Base-by-base conservation (phyloP, 2,888 invertebrate species). In the Eristalinus aeneus region DNA sequence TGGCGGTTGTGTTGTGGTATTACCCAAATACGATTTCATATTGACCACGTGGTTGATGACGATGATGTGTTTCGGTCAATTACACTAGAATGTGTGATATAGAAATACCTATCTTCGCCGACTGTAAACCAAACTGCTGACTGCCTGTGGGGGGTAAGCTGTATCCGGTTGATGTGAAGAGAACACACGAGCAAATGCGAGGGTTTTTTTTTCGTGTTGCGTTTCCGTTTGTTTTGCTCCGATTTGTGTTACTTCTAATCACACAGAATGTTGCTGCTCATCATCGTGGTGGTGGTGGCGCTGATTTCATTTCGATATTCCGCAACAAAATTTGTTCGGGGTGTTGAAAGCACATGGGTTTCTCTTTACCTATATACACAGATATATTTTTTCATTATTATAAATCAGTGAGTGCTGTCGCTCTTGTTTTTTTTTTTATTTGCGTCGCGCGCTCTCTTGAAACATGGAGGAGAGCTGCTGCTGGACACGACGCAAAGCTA, bases 1-100 rank as follows among this genome's bases (percentile, higher is more conserved):
- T 16, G 46, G 16, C 8, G 46, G 16, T 46, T 46, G 46, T 39
- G 39, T 46, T 68, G 68, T 61, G 53, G 53, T 22, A 36, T 54
- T 71, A 16, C 54, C 56, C 10, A 79, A 79, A 79, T 84, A 63
- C 16, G 23, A 53, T 58, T 31, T 61, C 74, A 63, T 58, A 85
- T 76, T 80, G 80, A 81, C 77, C 86, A 86, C 86, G 86, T 86
- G 86, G 46, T 71, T 78, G 69, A 78, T 77, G 82, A 78, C 65
- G 56, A 86, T 78, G 74, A 77, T 78, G 74, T 27, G 81, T 74
- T 74, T 78, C 73, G 86, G 77, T 86, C 74, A 77, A 82, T 82
- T 86, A 82, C 78, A 74, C 74, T 64, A 27, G 78, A 86, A 60
- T 74, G 74, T 76, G 64, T 32, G 65, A 77, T 60, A 65, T 73